Evolutionary conservation across 2,888 invertebrate genomes (phyloP).

Genomic region (Helobdella robusta): DNA sequence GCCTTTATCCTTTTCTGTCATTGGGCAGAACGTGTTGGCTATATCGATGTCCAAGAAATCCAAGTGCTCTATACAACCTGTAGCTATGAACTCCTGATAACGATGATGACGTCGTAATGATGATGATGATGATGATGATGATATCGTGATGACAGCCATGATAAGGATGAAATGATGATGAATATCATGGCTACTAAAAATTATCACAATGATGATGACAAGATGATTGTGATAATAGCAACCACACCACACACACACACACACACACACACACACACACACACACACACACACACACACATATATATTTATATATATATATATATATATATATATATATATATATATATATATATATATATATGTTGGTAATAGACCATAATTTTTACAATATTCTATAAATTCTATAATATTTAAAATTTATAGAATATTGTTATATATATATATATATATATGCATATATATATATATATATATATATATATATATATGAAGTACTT

Average conservation of each 20-base stretch:
- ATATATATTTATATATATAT: not conserved
- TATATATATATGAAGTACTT: slow-evolving; percentile 43
- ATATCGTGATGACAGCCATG: not conserved
- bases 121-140: not conserved
- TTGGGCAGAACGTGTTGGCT: slow-evolving; percentile 61
- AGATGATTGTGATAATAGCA: too few species aligned
- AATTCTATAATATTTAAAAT: too few species aligned
- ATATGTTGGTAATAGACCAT: too few species aligned
- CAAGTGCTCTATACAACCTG: slow-evolving; percentile 94
- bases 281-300: not conserved
- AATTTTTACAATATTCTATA: too few species aligned
- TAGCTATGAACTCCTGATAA: slow-evolving; percentile 84
- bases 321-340: not conserved
- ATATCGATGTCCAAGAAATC: slow-evolving; percentile 73
- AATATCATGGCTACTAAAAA: not conserved
- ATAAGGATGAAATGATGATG: not conserved
- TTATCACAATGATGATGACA: not conserved
- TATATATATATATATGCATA: not conserved
- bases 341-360: not conserved
- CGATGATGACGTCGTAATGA: not conserved
- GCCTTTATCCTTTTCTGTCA: slow-evolving; percentile 79
- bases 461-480: slow-evolving; percentile 1
- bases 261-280: too few species aligned
- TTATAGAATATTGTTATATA: too few species aligned
- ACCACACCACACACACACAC: too few species aligned